Base-by-base conservation (phyloP, 2,113 vertebrate species). In the Calidris pygmaea region DNA sequence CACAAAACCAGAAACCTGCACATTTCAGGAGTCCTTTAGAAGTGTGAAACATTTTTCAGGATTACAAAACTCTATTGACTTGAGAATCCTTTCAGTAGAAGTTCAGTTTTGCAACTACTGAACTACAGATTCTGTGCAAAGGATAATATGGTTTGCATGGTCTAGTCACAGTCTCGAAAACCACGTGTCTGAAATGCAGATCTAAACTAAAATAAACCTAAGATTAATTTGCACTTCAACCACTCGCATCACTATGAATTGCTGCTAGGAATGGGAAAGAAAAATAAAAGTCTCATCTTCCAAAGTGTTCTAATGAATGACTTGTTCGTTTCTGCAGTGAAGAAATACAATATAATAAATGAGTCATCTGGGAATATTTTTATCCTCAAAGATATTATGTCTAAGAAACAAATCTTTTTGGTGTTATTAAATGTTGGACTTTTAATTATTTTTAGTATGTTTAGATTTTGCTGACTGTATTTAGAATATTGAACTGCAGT, bases 341-440 rank as follows among this genome's bases (percentile, higher is more conserved):
- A 92, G 63, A 95, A 97, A 47, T 89, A 83, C 90, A 94, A 39
- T 95, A 76, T 80, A 93, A 87, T 87, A 95, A 95, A 73, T 80
- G 81, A 96, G 81, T 97, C 91, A 96, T 95, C 92, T 96, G 78
- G 85, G 95, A 95, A 89, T 96, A 95, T 95, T 94, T 96, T 97
- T 95, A 82, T 97, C 71, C 41, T 53, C 59, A 87, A 95, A 90
- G 89, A 71, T 96, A 52, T 41, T 63, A 88, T 77, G 75, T 66
- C 41, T 90, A 70, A 95, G 89, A 95, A 96, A 94, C 78, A 87
- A 91, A 86, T 93, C 55, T 67, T 77, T n/a, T 10, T 90, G 22
- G 41, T 90, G 89, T 96, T 96, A 77, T 87, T 94, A 94, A 85
- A 63, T 79, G 41, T 67, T 76, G 45, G 45, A 24, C 7, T 71